Evolutionary conservation across 2,797 vertebrate species (phyloP), one percentile per base, ranked within the genome.

Genomic region (Sebastes taczanowskii): DNA sequence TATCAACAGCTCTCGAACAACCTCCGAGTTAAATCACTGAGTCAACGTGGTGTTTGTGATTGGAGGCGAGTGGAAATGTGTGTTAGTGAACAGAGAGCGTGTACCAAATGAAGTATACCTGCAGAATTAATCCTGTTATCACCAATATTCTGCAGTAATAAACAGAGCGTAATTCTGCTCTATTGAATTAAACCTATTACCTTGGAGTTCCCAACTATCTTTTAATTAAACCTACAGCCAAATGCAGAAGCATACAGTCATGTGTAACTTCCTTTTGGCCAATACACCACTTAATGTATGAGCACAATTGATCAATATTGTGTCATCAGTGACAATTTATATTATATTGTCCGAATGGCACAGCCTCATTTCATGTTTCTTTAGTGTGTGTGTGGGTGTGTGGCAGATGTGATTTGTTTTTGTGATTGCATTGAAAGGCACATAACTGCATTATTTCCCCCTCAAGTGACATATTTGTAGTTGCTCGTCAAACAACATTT

Each of bases 1-100:
- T 74, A 85, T 70, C 23, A 61, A 34, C 14, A 78, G 73, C 73
- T 60, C 49, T 76, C 67, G 4, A 63, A 73, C 71, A 76, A 77
- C 25, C 42, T 46, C 49, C 13, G 18, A 32, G 60, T 73, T 78
- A 49, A 87, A 76, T 75, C 23, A 56, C 35, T 58, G 13, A 68
- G 23, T 77, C 71, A 68, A 29, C 9, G 4, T 63, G 66, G 35
- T 70, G 18, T 81, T 84, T 81, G 35, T 56, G 42, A 83, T 66
- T 27, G 27, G 6, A 56, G 23, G 63, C 8, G 1, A 68, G 23
- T 59, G 42, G 25, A 66, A 75, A 55, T 30, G 18, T 68, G 38
- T 27, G 25, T 69, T 25, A 32, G 18, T 4, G 29, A 64, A 70
- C 16, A 34, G 32, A 58, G 10, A 52, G 27, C 0, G 2, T 38